phyloP scores from a whole-genome alignment of 2,113 vertebrate genomes.

The Aphyosemion australe region DNA sequence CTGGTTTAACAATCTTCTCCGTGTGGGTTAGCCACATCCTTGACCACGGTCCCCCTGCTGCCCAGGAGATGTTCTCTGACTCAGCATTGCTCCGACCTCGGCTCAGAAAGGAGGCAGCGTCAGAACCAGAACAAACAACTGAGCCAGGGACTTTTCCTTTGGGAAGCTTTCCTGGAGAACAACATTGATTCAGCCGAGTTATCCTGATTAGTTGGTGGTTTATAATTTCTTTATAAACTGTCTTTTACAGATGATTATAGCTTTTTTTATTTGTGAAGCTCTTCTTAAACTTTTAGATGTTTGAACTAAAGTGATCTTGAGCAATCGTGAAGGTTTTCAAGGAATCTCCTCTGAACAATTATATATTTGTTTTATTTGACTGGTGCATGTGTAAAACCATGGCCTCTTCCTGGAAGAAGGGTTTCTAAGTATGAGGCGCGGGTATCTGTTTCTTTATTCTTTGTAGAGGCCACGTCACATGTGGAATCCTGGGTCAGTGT shows the following conservation, averaged over 20 bases:
- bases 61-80: slow-evolving; percentile 41
- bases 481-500: background rate
- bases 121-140: background rate
- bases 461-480: background rate
- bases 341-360: background rate
- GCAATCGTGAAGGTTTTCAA: background rate
- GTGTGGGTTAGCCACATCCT: slow-evolving; percentile 10
- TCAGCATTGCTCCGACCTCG: slow-evolving; percentile 54
- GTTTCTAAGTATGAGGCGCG: background rate
- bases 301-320: too few relatives aligned
- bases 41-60: slow-evolving; percentile 20
- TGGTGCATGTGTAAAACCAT: background rate
- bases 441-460: background rate
- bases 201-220: slow-evolving; percentile 51
- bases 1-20: background rate
- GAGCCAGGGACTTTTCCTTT: slow-evolving; percentile 22
- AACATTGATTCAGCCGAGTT: background rate
- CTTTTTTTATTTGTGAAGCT: background rate
- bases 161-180: background rate
- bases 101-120: slow-evolving; percentile 25
- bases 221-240: slow-evolving; percentile 18
- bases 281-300: too few relatives aligned
- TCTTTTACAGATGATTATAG: background rate
- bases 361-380: background rate
- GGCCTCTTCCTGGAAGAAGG: background rate